Percentiles rank a stretch among this genome's conserved stretches.
These are phyloP conservation scores for Empidonax alnorum DNA, from an alignment of 2,113 vertebrate species.

Conservation along the genomic window DNA sequence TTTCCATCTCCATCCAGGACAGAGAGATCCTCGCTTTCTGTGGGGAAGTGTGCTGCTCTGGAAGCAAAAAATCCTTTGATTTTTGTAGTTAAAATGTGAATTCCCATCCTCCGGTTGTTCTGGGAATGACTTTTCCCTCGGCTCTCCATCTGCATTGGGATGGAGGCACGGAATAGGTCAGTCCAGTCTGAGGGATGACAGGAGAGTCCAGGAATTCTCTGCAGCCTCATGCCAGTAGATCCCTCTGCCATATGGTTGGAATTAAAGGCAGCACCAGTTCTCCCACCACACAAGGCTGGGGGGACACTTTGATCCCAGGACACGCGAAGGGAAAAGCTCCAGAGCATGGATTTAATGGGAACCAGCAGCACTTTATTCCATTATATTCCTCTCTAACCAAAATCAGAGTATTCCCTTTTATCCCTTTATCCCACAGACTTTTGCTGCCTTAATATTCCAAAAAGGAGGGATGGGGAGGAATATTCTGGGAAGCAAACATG, in stretches of 20 bases:
- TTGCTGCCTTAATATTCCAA: fast-evolving
- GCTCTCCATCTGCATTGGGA: too few relatives aligned
- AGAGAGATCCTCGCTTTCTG: neutral
- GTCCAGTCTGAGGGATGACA: neutral
- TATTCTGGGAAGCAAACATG: neutral
- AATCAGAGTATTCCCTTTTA: fast-evolving
- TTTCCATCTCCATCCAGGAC: fast-evolving
- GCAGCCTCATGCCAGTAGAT: neutral
- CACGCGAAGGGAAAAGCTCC: neutral
- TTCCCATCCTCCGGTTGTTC: neutral
- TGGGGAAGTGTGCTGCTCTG: neutral
- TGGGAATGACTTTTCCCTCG: neutral
- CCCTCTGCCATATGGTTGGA: neutral
- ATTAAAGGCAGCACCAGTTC: neutral
- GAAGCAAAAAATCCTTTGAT: too few relatives aligned
- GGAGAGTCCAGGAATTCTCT: neutral
- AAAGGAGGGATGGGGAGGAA: neutral
- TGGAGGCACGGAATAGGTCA: too few relatives aligned
- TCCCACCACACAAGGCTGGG: neutral
- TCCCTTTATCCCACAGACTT: neutral
- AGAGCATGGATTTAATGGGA: neutral
- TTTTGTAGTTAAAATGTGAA: neutral
- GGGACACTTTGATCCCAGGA: neutral
- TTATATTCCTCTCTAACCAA: neutral
- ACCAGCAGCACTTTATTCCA: neutral